Evolutionary conservation across 2,113 vertebrate genomes (phyloP).

Genomic region (Halcyon malimbica): DNA sequence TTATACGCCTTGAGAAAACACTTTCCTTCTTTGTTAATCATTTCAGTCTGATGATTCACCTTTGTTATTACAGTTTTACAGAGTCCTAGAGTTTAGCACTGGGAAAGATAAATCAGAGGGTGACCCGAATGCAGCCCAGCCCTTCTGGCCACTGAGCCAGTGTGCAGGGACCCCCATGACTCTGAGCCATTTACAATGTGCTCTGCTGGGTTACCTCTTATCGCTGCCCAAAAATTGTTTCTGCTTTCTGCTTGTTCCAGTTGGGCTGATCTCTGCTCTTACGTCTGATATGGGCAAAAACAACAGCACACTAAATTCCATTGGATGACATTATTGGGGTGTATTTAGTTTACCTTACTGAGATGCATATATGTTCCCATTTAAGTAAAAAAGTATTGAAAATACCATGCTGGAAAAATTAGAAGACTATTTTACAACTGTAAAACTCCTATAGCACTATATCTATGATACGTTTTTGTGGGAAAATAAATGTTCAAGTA

Average conservation of each 20-base stretch:
- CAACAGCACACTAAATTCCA: not conserved
- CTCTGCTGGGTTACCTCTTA: not conserved
- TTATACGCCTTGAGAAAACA: not conserved
- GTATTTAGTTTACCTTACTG: not conserved
- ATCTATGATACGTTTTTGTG: not conserved
- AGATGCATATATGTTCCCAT: not conserved
- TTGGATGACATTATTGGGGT: not conserved
- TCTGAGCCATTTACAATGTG: rapidly evolving
- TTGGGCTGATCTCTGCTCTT: not conserved
- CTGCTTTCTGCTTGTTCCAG: not conserved
- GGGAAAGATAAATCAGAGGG: not conserved
- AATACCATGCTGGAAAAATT: not conserved
- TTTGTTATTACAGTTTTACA: not conserved
- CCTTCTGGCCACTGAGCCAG: not conserved
- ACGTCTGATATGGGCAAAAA: not conserved
- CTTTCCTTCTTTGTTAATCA: not conserved
- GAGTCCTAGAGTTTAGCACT: not conserved
- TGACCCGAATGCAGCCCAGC: not conserved
- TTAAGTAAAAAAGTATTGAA: not conserved
- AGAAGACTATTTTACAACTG: not conserved
- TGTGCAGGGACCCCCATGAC: not conserved
- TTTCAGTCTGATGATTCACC: not conserved
- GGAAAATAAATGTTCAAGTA: not conserved
- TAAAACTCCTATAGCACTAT: not conserved
- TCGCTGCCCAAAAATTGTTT: not conserved